Evolutionary conservation across 2,888 invertebrate species (phyloP).

Genomic region (Phymatocera aterrima): DNA sequence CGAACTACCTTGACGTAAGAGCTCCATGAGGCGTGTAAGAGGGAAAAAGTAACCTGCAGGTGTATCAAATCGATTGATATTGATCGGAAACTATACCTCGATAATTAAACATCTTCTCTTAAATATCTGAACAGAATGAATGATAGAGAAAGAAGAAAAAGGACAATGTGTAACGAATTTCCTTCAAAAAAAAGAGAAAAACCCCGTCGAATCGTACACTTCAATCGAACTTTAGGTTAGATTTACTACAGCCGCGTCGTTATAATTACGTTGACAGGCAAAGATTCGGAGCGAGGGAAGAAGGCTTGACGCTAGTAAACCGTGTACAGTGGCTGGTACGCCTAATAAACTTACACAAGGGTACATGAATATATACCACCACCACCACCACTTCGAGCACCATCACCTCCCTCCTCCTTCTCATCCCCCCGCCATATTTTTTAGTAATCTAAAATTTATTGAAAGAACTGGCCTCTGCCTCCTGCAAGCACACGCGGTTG

Average conservation of each 20-base stretch:
- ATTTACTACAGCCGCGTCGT: too few species aligned
- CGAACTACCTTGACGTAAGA: background rate
- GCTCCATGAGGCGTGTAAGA: background rate
- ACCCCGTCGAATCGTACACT: too few species aligned
- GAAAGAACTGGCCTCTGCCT: background rate
- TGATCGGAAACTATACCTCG: background rate
- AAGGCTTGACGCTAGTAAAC: too few species aligned
- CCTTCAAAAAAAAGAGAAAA: too few species aligned
- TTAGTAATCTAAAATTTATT: slow-evolving; percentile 38
- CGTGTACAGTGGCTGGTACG: too few species aligned
- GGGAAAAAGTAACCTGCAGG: background rate
- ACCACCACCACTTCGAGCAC: background rate
- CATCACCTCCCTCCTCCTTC: background rate
- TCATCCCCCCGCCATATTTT: slow-evolving; percentile 12
- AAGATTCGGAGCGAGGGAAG: too few species aligned
- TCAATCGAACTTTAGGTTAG: too few species aligned
- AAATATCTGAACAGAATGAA: too few species aligned
- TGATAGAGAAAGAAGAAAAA: too few species aligned
- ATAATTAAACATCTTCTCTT: background rate
- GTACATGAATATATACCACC: too few species aligned
- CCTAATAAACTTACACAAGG: background rate
- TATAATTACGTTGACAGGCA: too few species aligned
- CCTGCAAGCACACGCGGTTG: background rate
- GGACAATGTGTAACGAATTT: too few species aligned
- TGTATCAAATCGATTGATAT: background rate